phyloP scores from a whole-genome alignment of 2,797 vertebrate genomes.

The Sebastes itinus region DNA sequence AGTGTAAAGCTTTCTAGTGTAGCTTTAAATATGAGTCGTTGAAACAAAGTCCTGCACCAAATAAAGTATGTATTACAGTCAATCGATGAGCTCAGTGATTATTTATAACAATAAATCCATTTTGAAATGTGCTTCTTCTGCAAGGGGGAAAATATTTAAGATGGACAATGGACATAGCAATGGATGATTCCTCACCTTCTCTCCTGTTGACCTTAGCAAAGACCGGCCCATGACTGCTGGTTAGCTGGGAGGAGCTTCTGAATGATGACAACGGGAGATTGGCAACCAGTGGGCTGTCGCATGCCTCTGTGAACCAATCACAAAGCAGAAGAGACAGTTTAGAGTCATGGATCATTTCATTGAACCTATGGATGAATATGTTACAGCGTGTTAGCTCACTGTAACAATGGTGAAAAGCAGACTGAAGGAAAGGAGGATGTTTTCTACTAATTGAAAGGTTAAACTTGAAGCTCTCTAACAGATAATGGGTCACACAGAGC shows the following conservation, averaged over 20 bases:
- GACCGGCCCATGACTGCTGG: conserved; percentile 76
- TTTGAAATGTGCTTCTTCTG: not conserved
- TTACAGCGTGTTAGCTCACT: not conserved
- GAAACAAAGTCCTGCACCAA: conserved; percentile 1
- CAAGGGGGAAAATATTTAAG: not conserved
- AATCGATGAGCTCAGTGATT: not conserved
- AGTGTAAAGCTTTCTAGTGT: not conserved
- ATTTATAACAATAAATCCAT: conserved; percentile 2
- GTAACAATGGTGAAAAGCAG: not conserved
- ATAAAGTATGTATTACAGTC: not conserved
- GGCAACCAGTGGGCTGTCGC: conserved; percentile 78
- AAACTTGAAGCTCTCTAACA: conserved; percentile 17
- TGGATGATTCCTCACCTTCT: conserved; percentile 73
- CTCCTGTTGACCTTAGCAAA: conserved; percentile 82
- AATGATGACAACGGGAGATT: conserved; percentile 74
- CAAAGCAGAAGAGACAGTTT: conserved; percentile 35
- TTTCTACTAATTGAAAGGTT: conserved; percentile 10
- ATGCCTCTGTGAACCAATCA: conserved; percentile 71
- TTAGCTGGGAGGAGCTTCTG: conserved; percentile 80
- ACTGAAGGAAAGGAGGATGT: not conserved
- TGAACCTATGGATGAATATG: not conserved
- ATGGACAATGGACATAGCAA: not conserved
- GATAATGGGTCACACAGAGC: conserved; percentile 13
- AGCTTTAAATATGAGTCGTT: conserved; percentile 3
- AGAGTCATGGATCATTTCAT: not conserved